Conservation (phyloP, 2,797 vertebrate genomes). For the Thunnus albacares region DNA sequence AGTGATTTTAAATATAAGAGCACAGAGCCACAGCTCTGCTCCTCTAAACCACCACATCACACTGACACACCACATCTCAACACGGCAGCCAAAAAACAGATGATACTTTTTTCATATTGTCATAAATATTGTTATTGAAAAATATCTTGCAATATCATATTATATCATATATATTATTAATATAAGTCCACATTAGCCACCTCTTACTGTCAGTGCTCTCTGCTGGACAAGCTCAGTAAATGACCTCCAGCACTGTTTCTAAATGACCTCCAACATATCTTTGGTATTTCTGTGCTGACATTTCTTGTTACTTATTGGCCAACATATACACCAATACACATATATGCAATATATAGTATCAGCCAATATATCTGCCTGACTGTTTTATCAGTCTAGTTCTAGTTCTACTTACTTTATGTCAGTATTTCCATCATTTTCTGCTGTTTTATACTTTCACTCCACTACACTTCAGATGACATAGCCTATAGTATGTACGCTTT, state of each 20-base stretch:
- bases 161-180: not conserved
- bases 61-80: not conserved
- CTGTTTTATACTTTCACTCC: not conserved
- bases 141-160: not conserved
- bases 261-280: not conserved
- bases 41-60: no score
- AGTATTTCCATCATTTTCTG: not conserved
- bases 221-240: constrained; percentile 28
- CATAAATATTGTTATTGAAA: not conserved
- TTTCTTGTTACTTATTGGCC: not conserved
- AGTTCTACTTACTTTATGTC: not conserved
- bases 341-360: not conserved
- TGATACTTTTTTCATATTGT: not conserved
- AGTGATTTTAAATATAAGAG: not conserved
- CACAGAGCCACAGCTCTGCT: not conserved
- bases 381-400: not conserved
- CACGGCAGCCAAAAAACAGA: not conserved
- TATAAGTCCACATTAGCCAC: not conserved
- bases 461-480: not conserved
- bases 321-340: not conserved
- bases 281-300: not conserved
- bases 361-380: not conserved
- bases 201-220: constrained; percentile 29
- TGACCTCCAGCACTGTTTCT: not conserved
- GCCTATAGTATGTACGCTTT: not conserved